Conservation (phyloP, 2,113 vertebrate genomes). For the Alethe castanea region DNA sequence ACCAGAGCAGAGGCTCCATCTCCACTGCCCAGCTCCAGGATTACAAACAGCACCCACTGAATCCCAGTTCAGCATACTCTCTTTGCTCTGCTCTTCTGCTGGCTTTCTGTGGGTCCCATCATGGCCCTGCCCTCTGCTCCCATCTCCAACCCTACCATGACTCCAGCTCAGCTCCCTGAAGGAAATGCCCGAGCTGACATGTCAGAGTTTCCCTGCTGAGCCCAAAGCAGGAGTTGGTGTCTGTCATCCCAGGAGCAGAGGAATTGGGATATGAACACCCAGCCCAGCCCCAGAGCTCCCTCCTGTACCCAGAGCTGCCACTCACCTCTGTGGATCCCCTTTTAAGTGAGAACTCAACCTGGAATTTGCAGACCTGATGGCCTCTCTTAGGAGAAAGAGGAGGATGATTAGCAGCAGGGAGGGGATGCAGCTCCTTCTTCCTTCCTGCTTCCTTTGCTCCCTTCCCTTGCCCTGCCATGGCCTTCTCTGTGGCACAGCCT, state of each 20-base stretch:
- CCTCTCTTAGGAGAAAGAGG: neutral
- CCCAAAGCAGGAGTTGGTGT: neutral
- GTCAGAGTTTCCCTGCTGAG: neutral
- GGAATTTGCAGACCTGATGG: neutral
- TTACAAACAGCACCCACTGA: neutral
- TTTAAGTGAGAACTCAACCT: neutral
- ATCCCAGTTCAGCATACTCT: neutral
- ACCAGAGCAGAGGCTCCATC: neutral
- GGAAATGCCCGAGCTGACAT: neutral
- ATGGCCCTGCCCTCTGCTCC: neutral
- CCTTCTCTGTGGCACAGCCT: neutral
- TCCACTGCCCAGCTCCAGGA: neutral
- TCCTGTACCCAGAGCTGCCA: neutral
- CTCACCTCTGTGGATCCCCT: neutral
- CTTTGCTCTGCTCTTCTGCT: neutral
- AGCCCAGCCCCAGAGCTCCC: neutral
- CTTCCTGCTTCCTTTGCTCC: constrained; percentile 51
- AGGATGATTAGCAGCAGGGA: constrained; percentile 17
- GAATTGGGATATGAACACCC: neutral
- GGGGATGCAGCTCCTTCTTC: constrained; percentile 8
- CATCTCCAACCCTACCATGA: neutral
- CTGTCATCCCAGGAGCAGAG: neutral
- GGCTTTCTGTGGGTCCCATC: neutral
- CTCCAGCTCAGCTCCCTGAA: neutral
- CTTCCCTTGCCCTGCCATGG: neutral